A percentile compares a stretch with the other conserved stretches of the same genome.
Evolutionary conservation across 2,888 invertebrate species (phyloP).

Genomic region (Diarsia mendica): DNA sequence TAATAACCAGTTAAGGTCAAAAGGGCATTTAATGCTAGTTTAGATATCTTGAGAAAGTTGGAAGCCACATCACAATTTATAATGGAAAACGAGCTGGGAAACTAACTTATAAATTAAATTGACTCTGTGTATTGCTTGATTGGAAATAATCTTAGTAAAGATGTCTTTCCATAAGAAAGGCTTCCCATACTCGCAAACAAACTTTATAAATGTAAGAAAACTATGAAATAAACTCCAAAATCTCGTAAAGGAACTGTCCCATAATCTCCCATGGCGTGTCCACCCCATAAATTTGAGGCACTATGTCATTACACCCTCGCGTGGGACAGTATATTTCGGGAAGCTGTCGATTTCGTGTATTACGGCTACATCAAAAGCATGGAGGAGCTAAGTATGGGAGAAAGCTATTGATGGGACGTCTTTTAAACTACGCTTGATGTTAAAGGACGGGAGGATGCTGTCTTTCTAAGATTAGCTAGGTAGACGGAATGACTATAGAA

Average conservation of each 20-base stretch:
- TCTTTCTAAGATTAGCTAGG: background rate
- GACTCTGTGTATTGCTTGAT: background rate
- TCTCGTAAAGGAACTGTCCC: slow-evolving; percentile 18
- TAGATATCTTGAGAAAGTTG: slow-evolving; percentile 33
- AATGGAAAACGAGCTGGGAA: slow-evolving; percentile 8
- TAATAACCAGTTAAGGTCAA: slow-evolving; percentile 38
- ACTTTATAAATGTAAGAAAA: background rate
- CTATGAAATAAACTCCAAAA: background rate
- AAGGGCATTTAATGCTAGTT: slow-evolving; percentile 25
- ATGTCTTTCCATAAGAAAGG: background rate
- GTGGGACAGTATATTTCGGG: slow-evolving; percentile 77
- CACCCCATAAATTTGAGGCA: slow-evolving; percentile 60
- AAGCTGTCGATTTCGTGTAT: slow-evolving; percentile 69
- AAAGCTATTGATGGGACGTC: slow-evolving; percentile 21
- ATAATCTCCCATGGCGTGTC: slow-evolving; percentile 25
- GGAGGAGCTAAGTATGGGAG: slow-evolving; percentile 2
- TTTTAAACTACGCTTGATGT: slow-evolving; percentile 22
- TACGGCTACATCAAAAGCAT: slow-evolving; percentile 42
- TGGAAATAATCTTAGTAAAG: background rate
- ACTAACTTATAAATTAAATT: slow-evolving; percentile 9
- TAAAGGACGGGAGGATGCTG: background rate
- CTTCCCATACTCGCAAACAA: background rate
- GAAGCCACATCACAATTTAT: slow-evolving; percentile 20
- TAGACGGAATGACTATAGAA: background rate
- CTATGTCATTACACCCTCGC: slow-evolving; percentile 76